Evolutionary conservation across 2,113 vertebrate genomes (phyloP), one percentile per base, ranked within the genome.

Genomic region (Girardinichthys multiradiatus): DNA sequence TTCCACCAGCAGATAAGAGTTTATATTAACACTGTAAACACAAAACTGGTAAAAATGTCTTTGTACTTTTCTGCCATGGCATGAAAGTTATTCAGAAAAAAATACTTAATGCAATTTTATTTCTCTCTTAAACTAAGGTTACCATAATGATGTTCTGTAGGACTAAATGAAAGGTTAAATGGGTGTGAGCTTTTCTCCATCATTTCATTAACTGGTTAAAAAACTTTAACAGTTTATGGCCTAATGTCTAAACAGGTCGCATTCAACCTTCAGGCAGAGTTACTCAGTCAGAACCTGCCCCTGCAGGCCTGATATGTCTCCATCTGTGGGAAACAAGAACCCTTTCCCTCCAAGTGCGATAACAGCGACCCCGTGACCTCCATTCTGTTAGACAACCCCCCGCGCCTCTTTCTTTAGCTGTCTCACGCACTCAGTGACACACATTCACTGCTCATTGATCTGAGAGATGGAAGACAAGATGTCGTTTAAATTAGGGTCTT

Each of bases 341-440:
- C 70, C 64, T 70, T 77, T 76, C 69, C 81, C 80, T 64, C 68
- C 80, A 74, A 73, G 80, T 83, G 80, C 85, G 85, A 90, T 87
- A 83, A 73, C 70, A 73, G 69, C 81, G 85, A 90, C 89, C 87
- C 35, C 33, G 33, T 87, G 87, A 89, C 89, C 90, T 71, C 67
- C 39, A 57, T 77, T 86, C 80, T 81, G 67, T 80, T 48, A 24
- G 31, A 74, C 72, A 30, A 57, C 66, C 82, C 86, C 84, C 87
- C 75, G 29, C 48, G 35, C 58, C 72, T 59, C 70, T 42, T 76
- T 83, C 80, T 68, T 54, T 8, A 65, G 64, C 77, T 80, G 76
- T 66, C 86, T 54, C 76, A 61, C 82, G 51, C 68, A 74, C 42
- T 80, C 67, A 58, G 60, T 76, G 83, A 76, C 59, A 68, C 42